Percentiles rank a stretch among this genome's conserved stretches.
phyloP scores from a whole-genome alignment of 2,888 invertebrate genomes.

The Tenthredo amoena region DNA sequence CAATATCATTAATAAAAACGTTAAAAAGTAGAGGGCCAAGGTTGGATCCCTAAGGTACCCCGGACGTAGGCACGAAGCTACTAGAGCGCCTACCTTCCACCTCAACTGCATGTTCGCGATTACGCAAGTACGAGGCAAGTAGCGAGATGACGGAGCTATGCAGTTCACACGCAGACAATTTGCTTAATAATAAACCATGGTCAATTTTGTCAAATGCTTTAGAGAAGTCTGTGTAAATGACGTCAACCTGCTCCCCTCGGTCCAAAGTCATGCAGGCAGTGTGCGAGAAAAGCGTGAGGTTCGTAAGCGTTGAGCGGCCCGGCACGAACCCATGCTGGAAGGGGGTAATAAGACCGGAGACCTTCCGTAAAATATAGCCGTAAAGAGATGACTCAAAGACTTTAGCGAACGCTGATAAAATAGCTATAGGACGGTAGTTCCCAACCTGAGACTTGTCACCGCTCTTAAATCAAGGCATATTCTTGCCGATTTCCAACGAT shows the following conservation, averaged over 20 bases:
- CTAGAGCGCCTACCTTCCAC: background rate
- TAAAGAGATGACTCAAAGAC: background rate
- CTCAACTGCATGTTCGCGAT: background rate
- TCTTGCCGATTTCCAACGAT: background rate
- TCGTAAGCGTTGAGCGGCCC: background rate
- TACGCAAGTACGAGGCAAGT: too few relatives aligned
- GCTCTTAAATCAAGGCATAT: background rate
- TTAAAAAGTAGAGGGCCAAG: slow-evolving; percentile 47
- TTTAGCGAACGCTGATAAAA: background rate
- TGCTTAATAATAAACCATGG: background rate
- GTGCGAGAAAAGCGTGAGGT: background rate
- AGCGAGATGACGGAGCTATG: background rate
- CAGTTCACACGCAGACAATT: background rate
- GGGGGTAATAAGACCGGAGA: background rate
- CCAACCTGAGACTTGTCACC: background rate
- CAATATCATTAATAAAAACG: slow-evolving; percentile 50
- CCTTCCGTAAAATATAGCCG: background rate
- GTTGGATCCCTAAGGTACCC: slow-evolving; percentile 48
- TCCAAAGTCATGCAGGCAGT: background rate
- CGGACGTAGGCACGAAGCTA: background rate
- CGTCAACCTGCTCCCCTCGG: background rate
- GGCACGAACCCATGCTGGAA: background rate
- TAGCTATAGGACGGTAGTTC: background rate
- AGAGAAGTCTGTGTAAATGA: background rate
- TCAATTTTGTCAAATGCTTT: background rate